Base-by-base conservation (phyloP, 2,113 vertebrate species). In the Syngnathoides biaculeatus region DNA sequence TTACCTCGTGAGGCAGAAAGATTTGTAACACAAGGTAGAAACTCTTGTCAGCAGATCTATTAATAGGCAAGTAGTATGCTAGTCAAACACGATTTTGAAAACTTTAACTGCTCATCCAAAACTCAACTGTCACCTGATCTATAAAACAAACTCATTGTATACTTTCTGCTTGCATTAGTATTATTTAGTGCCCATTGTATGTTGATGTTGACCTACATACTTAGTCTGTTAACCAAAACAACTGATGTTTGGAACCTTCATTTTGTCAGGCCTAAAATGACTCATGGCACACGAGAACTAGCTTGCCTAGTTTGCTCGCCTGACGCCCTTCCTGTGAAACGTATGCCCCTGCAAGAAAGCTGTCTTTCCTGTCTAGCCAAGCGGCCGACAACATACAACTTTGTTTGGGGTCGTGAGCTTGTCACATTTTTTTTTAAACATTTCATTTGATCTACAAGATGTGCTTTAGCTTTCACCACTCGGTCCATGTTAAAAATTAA, bases 341-440 rank as follows among this genome's bases (percentile, higher is more conserved):
- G 67, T 69, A 8, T 55, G 30, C 65, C 56, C 42, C 67, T 39
- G 64, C 13, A 0, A 60, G 66, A 47, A 70, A 83, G 88, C 80
- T 67, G 85, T 84, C 74, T 85, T 86, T 88, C 89, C 80, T 85
- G 89, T 89, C 88, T 77, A 58, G 71, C 80, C 79, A 77, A 79
- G 64, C 74, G 66, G 60, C 83, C 69, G 68, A 64, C 22, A 75
- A 61, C 67, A 45, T 15, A 48, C 42, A 9, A 60, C 79, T 74
- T 83, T 83, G 79, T 84, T 79, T 83, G 66, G 59, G 63, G 38
- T 67, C 76, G 71, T 69, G 47, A 38, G 56, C 69, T 80, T 80
- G 71, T 69, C 66, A 13, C 6, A 26, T 55, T 24, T 55, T 26
- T 52, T n/a, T n/a, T n/a, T 22, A 4, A 8, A 43, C 42, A 42